phyloP scores from a whole-genome alignment of 30 jellyfish, hydroid and myxozoan genomes.

The Cassiopea xamachana region DNA sequence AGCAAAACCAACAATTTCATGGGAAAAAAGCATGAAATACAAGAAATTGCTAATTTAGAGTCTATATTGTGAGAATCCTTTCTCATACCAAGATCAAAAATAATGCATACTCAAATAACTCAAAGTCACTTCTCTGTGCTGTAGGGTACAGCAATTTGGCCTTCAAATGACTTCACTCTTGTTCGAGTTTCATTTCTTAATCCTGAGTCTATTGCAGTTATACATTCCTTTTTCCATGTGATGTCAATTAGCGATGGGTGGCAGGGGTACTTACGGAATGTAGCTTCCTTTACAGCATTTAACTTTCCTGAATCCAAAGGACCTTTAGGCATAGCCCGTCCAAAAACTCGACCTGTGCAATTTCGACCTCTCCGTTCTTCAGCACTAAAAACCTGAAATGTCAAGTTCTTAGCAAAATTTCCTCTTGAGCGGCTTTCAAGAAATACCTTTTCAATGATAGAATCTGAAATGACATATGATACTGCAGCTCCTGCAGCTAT shows the following conservation, averaged over 20 bases:
- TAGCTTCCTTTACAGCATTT: slow-evolving; percentile 86
- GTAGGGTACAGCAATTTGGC: slow-evolving; percentile 48
- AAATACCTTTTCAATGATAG: slow-evolving; percentile 69
- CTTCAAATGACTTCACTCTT: slow-evolving; percentile 65
- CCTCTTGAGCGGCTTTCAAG: slow-evolving; percentile 96
- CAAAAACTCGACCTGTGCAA: slow-evolving; percentile 98
- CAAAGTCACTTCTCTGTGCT: slow-evolving; percentile 2
- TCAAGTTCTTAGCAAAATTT: slow-evolving; percentile 94
- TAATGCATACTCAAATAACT: neutral
- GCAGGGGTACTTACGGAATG: slow-evolving; percentile 95
- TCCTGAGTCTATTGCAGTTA: slow-evolving; percentile 97
- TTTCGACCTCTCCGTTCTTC: slow-evolving; percentile 94
- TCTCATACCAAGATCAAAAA: no score
- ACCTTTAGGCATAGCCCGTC: slow-evolving; percentile 89
- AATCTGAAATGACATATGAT: slow-evolving; percentile 58
- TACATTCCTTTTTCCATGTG: slow-evolving; percentile 96
- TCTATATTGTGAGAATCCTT: no score
- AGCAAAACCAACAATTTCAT: no score
- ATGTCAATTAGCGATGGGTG: slow-evolving; percentile 83
- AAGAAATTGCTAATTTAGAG: no score
- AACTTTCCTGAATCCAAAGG: slow-evolving; percentile 88
- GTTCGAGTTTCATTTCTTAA: slow-evolving; percentile 91
- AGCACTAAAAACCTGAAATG: slow-evolving; percentile 80
- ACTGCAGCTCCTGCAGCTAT: slow-evolving; percentile 56
- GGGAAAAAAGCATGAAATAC: no score